Evolutionary conservation across 2,797 vertebrate genomes (phyloP), one percentile per base, ranked within the genome.

Genomic region (Coregonus sp.): DNA sequence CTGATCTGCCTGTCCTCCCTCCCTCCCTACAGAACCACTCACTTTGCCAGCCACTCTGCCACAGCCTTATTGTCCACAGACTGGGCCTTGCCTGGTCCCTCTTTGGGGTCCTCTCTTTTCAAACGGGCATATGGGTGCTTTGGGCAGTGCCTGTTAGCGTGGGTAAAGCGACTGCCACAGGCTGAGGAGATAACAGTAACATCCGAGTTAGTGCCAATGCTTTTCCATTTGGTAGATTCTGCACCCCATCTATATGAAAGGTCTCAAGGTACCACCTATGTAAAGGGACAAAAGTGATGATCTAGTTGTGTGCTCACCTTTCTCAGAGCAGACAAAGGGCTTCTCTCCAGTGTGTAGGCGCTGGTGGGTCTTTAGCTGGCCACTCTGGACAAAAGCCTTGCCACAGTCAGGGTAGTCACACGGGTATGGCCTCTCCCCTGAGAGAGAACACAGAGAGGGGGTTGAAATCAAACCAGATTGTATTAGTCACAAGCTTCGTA

Each of bases 291-390:
- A 63, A 29, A 51, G 20, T 14, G 3, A 5, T 0, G 1, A 1
- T 7, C 68, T 54, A 56, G 15, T 20, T 35, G 25, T 37, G 20
- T 70, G 47, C 93, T 81, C 86, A 99, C 98, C 97, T 90, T 97
- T 97, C 92, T 99, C 97, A 0, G 98, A 97, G 90, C 98, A 99
- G 81, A 98, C 97, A 5, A 99, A 99, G 73, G 98, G 98, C 77
- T 99, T 99, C 82, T 99, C 98, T 83, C 98, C 98, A 0, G 98
- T 99, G 88, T 99, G 98, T 73, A 99, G 96, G 50, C 98, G 95
- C 90, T 99, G 98, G 82, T 99, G 98, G 20, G 98, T 99, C 93
- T 99, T 99, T 82, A 99, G 94, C 88, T 99, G 98, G 71, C 98
- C 98, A 0, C 98, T 99, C 92, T 99, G 98, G 81, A 99, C 98